Evolutionary conservation across 2,797 vertebrate genomes (phyloP), one percentile per base, ranked within the genome.

Genomic region (Benthosema pterotum): DNA sequence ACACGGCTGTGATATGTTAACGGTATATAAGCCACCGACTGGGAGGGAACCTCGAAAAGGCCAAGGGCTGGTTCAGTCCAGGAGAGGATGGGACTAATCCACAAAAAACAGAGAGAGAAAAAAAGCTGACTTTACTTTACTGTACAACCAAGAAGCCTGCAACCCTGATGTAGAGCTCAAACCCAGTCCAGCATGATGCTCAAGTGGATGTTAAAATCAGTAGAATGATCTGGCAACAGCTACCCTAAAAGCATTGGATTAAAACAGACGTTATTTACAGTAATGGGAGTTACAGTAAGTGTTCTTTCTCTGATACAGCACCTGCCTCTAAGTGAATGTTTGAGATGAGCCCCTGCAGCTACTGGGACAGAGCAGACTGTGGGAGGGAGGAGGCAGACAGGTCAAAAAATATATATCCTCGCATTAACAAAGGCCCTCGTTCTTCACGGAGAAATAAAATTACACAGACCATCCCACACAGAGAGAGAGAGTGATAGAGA

Each of bases 341-440:
- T 63, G 55, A 13, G 52, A 60, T 48, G 14, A 55, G 18, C 75
- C 51, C 63, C 16, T 61, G 22, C n/a, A n/a, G n/a, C n/a, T n/a
- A 25, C 22, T 25, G 5, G 68, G 42, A 67, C 51, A 74, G 59
- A 71, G 69, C 9, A 50, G 57, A 57, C 76, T 47, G 52, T 61
- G 5, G 52, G 56, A 60, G 62, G 51, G 55, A 46, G 74, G 57
- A 78, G 82, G 60, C 17, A 43, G 66, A 72, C 71, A 69, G 56
- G 65, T 78, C 1, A 54, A 65, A 74, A 78, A 83, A 77, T 46
- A 77, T 46, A 77, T 80, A 74, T 69, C 74, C 80, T 80, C 75
- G 79, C 84, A 54, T 69, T 77, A 85, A 84, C 87, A 89, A 83
- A 83, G 81, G 74, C 61, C 60, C 71, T 83, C 42, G 50, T 75